A percentile compares a stretch with the other conserved stretches of the same genome.
phyloP scores from a whole-genome alignment of 2,797 vertebrate species.

The Bryconaethiops microstoma region DNA sequence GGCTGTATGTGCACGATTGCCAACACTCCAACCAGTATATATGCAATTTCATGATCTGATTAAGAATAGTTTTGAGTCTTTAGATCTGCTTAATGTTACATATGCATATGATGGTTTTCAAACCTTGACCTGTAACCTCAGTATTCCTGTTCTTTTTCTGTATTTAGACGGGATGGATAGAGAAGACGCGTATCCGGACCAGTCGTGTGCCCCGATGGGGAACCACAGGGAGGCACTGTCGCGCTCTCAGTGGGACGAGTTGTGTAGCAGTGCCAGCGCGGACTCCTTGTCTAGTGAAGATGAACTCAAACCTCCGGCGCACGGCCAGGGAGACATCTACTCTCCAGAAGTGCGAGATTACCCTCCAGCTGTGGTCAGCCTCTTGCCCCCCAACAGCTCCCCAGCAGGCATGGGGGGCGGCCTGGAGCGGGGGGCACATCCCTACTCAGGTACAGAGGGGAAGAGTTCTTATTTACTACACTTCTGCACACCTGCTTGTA shows the following conservation, averaged over 20 bases:
- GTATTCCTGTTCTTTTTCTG: background rate
- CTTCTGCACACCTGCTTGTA: no score
- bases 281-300: conserved; percentile 86
- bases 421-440: conserved; percentile 70
- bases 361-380: conserved; percentile 74
- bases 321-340: conserved; percentile 65
- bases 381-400: conserved; percentile 68
- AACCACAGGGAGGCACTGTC: conserved; percentile 70
- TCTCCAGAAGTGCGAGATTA: conserved; percentile 72
- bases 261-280: conserved; percentile 82
- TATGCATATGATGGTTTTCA: background rate
- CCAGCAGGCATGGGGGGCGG: conserved; percentile 66
- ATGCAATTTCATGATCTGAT: no score
- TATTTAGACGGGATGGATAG: conserved; percentile 78
- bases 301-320: conserved; percentile 74
- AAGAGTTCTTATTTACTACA: background rate
- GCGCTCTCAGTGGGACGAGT: conserved; percentile 75
- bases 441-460: conserved; percentile 74
- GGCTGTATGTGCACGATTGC: background rate
- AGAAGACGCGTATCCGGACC: conserved; percentile 80
- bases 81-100: no score
- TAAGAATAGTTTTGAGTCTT: no score
- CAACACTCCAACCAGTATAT: background rate
- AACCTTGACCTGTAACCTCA: background rate
- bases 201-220: conserved; percentile 73